Evolutionary conservation across 2,888 invertebrate genomes (phyloP).

Genomic region (Rambutsinella grinnellia): DNA sequence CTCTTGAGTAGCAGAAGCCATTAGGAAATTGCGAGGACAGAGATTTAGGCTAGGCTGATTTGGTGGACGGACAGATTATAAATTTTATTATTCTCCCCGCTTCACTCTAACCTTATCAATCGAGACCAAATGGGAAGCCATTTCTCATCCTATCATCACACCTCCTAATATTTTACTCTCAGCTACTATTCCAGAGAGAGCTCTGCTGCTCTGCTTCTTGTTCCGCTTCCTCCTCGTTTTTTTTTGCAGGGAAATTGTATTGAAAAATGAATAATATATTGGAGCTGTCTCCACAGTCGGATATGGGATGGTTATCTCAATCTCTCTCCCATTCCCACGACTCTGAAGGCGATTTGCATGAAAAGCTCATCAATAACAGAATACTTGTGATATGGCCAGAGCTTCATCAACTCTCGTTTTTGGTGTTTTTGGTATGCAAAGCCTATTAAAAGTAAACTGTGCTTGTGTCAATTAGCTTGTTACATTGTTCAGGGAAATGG

Average conservation of each 20-base stretch:
- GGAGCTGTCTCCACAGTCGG: too few relatives aligned
- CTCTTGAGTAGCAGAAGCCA: neutral
- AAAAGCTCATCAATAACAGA: neutral
- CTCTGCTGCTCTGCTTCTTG: neutral
- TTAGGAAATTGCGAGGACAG: neutral
- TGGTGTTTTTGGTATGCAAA: too few relatives aligned
- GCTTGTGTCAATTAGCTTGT: too few relatives aligned
- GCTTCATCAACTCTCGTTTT: too few relatives aligned
- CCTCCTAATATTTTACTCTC: neutral
- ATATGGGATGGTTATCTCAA: conserved; percentile 18
- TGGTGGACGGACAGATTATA: neutral
- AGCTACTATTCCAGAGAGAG: neutral
- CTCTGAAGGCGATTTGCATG: neutral
- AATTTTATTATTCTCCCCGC: neutral
- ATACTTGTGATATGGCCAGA: neutral
- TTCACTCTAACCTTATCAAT: neutral
- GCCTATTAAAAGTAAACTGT: neutral
- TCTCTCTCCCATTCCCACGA: neutral
- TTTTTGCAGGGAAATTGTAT: conserved; percentile 9
- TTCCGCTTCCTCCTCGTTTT: conserved; percentile 1
- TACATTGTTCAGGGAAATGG: neutral
- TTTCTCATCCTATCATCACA: conserved; percentile 32
- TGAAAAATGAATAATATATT: neutral
- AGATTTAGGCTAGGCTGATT: neutral
- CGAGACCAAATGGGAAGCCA: neutral